Evolutionary conservation across 2,888 invertebrate genomes (phyloP), one percentile per base, ranked within the genome.

Genomic region (Ochropleura leucogaster): DNA sequence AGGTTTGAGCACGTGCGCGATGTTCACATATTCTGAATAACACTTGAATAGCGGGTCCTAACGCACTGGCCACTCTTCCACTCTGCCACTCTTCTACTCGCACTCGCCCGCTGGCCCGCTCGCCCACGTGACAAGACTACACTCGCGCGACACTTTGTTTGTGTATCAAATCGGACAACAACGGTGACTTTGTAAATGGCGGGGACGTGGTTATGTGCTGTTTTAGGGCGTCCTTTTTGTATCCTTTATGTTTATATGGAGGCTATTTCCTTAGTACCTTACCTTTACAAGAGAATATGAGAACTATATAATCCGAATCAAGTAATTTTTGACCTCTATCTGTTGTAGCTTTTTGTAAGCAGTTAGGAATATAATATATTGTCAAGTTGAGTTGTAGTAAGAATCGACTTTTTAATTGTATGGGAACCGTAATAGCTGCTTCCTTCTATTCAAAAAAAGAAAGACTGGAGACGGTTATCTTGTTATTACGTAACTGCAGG

Each of bases 1-100:
- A 68, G 85, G 51, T 72, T 46, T 76, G 68, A 73, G 83, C 93
- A 95, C 94, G 95, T 94, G 89, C 89, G 87, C 89, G 88, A 87
- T 94, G 94, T 95, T 94, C 94, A 93, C 94, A 95, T 95, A 95
- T 94, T 95, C 95, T 93, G 94, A 95, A 95, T 94, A 95, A 94
- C 94, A 94, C 94, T 95, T 93, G 92, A 93, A 94, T 93, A 90
- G 88, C 89, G 89, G 86, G 89, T 90, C 90, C 90, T 93, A 93
- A 94, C 93, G 93, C 93, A 95, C 92, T 94, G 92, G 89, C 89
- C 92, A 91, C 90, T 89, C 30, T 30, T 30, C 30, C 30, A 30
- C 30, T 59, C 57, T 59, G 57, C 57, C 55, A 55, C 20, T 57
- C 30, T 57, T 62, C 89, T 92, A 91, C 90, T 89, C 88, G 85